Base-by-base conservation (phyloP, 2,113 vertebrate genomes). In the Amphilophus citrinellus region DNA sequence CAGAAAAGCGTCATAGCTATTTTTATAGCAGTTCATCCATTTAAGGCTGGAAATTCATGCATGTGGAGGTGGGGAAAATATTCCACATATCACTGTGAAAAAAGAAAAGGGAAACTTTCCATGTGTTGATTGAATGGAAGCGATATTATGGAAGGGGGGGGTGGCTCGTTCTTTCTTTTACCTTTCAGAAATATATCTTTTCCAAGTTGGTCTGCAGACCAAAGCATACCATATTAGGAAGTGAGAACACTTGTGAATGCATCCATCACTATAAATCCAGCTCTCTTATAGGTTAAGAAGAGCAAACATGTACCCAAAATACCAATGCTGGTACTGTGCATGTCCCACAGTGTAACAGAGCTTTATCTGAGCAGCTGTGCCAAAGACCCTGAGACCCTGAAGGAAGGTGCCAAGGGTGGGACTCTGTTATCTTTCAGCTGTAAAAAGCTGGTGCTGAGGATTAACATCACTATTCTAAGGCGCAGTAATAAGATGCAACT, bases 381-480 rank as follows among this genome's bases (percentile, higher is more conserved):
- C 61, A 75, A 27, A 85, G 60, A 60, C 80, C 75, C 56, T n/a
- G 75, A 87, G 84, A 88, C 83, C 82, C 80, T 7, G 15, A 39
- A 79, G 87, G 71, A 76, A 61, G 82, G 61, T 80, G 76, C 84
- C 73, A 68, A 39, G 63, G 86, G 89, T 10, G 24, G 58, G 82
- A 47, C 84, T 68, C 56, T 61, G 37, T 83, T 92, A 91, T 84
- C 87, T 85, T 58, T 73, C 58, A 88, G 78, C 80, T 80, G 62
- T 82, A 84, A 76, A 59, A 8, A 4, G 61, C 87, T 57, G 59
- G 77, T 84, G 22, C 24, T 20, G 53, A 58, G 91, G 88, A 91
- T 91, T 93, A 87, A 82, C 59, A 62, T 86, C 57, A 75, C 83
- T 89, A 87, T 91, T 89, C 59, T 65, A 90, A 93, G 91, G 87